Evolutionary conservation across 2,113 vertebrate species (phyloP).

Genomic region (Tringa solitaria): DNA sequence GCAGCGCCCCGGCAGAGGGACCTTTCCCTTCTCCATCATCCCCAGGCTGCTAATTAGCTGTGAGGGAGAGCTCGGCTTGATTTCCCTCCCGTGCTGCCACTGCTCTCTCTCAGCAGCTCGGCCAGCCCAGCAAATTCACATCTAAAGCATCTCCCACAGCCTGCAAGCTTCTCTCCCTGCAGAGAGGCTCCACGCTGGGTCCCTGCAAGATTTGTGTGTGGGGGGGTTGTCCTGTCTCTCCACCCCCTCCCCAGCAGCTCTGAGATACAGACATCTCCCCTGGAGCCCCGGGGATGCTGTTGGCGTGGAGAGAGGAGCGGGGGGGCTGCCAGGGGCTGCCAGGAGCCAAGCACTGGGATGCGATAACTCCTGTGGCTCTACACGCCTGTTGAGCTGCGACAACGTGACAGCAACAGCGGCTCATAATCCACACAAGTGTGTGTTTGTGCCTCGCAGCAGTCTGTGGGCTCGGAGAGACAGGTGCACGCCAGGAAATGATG

Average conservation of each 20-base stretch:
- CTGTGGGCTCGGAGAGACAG: neutral
- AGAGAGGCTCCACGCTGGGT: rapidly evolving
- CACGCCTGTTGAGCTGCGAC: neutral
- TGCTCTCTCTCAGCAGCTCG: neutral
- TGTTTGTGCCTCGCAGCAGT: neutral
- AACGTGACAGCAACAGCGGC: neutral
- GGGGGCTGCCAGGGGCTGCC: neutral
- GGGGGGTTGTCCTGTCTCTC: neutral
- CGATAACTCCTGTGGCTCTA: neutral
- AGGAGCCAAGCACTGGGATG: neutral
- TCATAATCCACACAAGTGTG: neutral
- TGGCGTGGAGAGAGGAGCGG: neutral
- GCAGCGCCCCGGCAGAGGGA: neutral
- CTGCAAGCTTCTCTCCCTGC: neutral
- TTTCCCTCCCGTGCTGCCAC: neutral
- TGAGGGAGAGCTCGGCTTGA: neutral
- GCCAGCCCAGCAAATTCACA: rapidly evolving
- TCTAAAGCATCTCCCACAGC: neutral
- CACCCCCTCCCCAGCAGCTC: rapidly evolving
- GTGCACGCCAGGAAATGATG: neutral
- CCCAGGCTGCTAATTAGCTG: neutral
- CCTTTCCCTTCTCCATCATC: neutral
- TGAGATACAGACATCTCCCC: neutral
- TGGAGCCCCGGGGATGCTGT: neutral
- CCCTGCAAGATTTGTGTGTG: rapidly evolving